Evolutionary conservation across 2,113 vertebrate genomes (phyloP), one percentile per base, ranked within the genome.

Genomic region (Nothocercus nigrocapillus): DNA sequence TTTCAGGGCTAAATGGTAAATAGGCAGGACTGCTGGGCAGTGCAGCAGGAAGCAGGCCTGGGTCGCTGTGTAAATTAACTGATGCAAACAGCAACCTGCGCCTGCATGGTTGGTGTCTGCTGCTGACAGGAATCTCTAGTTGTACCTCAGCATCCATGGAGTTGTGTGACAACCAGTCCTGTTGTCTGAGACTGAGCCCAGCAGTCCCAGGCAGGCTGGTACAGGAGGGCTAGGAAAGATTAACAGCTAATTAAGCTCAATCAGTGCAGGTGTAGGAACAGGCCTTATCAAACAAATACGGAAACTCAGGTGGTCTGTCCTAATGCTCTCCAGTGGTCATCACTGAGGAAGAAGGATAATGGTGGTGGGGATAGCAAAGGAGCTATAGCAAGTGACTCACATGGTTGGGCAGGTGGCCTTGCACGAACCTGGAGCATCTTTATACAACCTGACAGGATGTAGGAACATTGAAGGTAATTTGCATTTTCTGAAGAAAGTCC

Each of bases 141-240:
- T 25, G 6, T 20, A 2, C 0, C 45, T 34, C 21, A 47, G 20
- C 1, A 20, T 1, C 25, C 1, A 38, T 1, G 34, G 73, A 42
- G 45, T n/a, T 16, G 56, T 9, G 70, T 17, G 5, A 44, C 3
- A 3, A 36, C 15, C 28, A 17, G 61, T 32, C 34, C 53, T 6
- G 10, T 16, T 3, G 0, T 16, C 66, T 9, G 17, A 67, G 40
- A 34, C 18, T 1, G 0, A 5, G 7, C 13, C 66, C 78, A 56
- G 34, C 34, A 24, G 5, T 45, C n/a, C 54, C n/a, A 5, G 32
- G 19, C 69, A n/a, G 13, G 68, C 32, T 70, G 62, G 34, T 9
- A 19, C 1, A 20, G 67, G 19, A 53, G 24, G 45, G 32, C 36
- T 13, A 19, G 30, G 44, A 36, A 36, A 32, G n/a, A 53, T 58